Evolutionary conservation across 2,113 vertebrate species (phyloP).

Genomic region (Actenoides lindsayi): DNA sequence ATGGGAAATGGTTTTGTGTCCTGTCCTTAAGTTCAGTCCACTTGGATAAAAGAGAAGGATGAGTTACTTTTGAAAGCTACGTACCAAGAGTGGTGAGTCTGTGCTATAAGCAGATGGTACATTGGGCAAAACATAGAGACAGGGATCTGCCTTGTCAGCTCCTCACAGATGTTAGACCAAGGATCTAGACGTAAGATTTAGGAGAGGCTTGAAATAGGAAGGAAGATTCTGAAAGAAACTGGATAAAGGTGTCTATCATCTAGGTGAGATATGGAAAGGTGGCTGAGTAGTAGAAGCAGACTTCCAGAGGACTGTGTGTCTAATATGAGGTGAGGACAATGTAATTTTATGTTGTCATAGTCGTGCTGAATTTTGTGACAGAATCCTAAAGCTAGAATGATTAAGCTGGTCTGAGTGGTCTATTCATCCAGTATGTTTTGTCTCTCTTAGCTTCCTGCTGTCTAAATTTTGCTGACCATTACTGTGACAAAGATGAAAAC

Average conservation of each 20-base stretch:
- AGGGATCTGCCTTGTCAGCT: background rate
- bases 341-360: background rate
- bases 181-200: background rate
- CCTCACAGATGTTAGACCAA: background rate
- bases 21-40: background rate
- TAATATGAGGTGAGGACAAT: background rate
- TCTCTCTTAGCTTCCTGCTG: background rate
- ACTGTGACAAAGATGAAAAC: background rate
- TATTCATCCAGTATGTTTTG: background rate
- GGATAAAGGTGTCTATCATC: background rate
- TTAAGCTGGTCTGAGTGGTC: background rate
- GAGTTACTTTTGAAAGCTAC: background rate
- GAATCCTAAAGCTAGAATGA: background rate
- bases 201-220: background rate
- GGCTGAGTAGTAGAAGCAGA: background rate
- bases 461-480: background rate
- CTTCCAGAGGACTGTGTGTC: background rate
- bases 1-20: background rate
- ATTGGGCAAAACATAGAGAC: background rate
- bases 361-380: background rate
- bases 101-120: background rate
- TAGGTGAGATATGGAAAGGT: background rate
- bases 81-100: background rate
- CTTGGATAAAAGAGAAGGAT: background rate
- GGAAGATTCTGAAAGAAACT: background rate